phyloP scores from a whole-genome alignment of 2,888 invertebrate species.

The Ophion obscuratus region DNA sequence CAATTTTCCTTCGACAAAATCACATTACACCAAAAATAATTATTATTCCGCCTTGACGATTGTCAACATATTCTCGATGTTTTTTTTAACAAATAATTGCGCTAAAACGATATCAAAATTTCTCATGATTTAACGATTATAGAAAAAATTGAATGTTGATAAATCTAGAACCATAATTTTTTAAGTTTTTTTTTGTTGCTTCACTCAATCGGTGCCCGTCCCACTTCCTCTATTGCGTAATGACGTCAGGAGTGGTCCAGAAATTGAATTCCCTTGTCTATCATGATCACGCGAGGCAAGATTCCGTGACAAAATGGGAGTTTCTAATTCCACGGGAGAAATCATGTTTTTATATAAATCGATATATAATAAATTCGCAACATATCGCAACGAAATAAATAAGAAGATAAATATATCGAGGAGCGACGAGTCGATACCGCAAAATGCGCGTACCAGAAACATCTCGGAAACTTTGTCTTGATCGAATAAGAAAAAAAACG shows the following conservation, averaged over 20 bases:
- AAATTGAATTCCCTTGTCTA: constrained; percentile 39
- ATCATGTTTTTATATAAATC: neutral
- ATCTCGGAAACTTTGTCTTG: neutral
- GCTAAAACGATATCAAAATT: neutral
- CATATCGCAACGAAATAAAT: constrained; percentile 51
- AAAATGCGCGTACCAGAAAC: constrained; percentile 1
- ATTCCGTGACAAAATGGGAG: constrained; percentile 24
- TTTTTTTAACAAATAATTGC: no score
- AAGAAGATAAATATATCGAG: neutral
- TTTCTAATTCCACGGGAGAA: constrained; percentile 12
- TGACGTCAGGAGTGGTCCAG: constrained; percentile 18
- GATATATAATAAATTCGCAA: constrained; percentile 34
- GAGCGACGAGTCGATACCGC: neutral
- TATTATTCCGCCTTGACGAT: no score
- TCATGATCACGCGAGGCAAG: constrained; percentile 18
- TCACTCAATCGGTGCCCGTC: neutral
- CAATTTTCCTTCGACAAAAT: no score
- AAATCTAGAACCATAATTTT: neutral
- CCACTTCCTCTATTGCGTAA: constrained; percentile 16
- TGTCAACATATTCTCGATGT: neutral
- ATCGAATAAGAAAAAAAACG: constrained; percentile 13
- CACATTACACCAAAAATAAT: no score
- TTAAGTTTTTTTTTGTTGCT: neutral
- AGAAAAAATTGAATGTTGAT: neutral
- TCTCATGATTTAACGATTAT: neutral